Conservation (phyloP, 2,797 vertebrate genomes). For the Cuniculus paca region DNA sequence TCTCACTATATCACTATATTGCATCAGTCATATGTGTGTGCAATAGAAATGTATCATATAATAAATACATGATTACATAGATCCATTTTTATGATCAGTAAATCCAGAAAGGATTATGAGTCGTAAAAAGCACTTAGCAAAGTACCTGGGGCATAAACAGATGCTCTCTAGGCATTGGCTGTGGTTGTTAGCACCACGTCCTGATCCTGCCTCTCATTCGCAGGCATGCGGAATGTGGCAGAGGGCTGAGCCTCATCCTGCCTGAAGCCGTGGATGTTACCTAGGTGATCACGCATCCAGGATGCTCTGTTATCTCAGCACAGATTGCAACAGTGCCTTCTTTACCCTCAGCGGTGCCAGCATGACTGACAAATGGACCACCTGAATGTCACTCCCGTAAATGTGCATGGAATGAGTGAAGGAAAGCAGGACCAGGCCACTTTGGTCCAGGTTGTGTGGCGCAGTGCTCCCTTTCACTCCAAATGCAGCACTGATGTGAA, state of each 20-base stretch:
- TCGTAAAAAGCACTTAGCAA: neutral
- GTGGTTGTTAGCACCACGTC: neutral
- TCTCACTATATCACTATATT: neutral
- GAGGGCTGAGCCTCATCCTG: neutral
- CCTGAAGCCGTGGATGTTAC: neutral
- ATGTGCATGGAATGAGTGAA: neutral
- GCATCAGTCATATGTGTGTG: too few relatives aligned
- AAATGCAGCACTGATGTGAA: neutral
- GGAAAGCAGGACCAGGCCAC: neutral
- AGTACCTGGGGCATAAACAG: neutral
- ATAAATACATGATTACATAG: neutral
- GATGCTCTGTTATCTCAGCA: neutral
- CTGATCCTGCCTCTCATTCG: neutral
- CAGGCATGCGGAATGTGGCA: neutral
- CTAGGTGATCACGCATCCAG: neutral
- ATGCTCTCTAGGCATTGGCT: neutral
- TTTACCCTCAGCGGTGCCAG: neutral
- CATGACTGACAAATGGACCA: neutral
- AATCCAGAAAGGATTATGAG: neutral
- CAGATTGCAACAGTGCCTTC: neutral
- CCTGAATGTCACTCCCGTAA: neutral
- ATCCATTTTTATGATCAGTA: neutral
- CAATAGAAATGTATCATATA: neutral
- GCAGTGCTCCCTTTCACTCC: neutral
- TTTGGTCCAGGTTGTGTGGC: fast-evolving